These are phyloP conservation scores for Cyprinus carpio DNA, from an alignment of 2,113 vertebrate species.

Conservation along the genomic window DNA sequence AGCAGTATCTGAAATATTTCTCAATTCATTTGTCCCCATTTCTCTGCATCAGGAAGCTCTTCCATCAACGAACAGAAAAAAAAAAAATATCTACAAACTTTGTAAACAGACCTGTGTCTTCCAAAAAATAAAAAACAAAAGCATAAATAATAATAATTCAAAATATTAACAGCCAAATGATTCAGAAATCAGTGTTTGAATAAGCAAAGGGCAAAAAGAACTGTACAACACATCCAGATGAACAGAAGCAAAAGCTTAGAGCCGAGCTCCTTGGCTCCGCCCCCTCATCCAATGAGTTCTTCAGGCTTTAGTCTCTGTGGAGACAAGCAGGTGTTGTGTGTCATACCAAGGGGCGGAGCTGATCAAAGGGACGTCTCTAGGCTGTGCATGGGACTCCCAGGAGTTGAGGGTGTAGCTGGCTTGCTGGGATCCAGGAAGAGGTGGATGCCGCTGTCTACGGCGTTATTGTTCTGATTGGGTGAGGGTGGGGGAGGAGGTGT, in stretches of 20 bases:
- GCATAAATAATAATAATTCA: slow-evolving; percentile 83
- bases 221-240: slow-evolving; percentile 85
- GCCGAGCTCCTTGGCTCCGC: slow-evolving; percentile 74
- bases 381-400: slow-evolving; percentile 98
- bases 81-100: slow-evolving; percentile 99
- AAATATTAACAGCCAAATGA: slow-evolving; percentile 99
- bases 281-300: slow-evolving; percentile 49
- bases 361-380: slow-evolving; percentile 99
- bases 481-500: slow-evolving; percentile 79
- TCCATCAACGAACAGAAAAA: slow-evolving; percentile 97
- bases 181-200: slow-evolving; percentile 92
- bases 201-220: slow-evolving; percentile 85
- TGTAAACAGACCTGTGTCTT: slow-evolving; percentile 99
- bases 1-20: slow-evolving; percentile 98
- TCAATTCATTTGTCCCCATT: slow-evolving; percentile 68
- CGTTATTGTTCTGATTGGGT: slow-evolving; percentile 99
- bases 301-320: slow-evolving; percentile 56
- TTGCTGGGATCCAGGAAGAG: slow-evolving; percentile 91
- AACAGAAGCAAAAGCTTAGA: slow-evolving; percentile 76
- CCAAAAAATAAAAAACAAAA: slow-evolving; percentile 74
- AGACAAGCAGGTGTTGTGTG: slow-evolving; percentile 56
- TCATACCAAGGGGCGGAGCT: slow-evolving; percentile 64
- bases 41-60: slow-evolving; percentile 96
- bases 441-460: slow-evolving; percentile 94
- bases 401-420: slow-evolving; percentile 89